Conservation (phyloP, 2,888 invertebrate species). For the Lasius platythorax region DNA sequence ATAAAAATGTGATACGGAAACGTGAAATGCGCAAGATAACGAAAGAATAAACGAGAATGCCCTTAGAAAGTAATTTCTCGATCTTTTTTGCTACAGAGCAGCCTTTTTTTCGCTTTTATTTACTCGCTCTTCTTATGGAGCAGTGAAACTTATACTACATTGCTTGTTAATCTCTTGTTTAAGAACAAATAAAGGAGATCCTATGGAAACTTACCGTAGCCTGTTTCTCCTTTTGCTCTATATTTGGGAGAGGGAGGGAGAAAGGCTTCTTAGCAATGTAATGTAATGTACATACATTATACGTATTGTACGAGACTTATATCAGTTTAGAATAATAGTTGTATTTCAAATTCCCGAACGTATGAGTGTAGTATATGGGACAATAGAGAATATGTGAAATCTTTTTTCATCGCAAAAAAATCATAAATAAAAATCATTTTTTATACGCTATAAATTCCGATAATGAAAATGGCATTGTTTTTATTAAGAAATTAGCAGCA, state of each 20-base stretch:
- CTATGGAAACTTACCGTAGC: slow-evolving; percentile 25
- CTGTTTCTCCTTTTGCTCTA: slow-evolving; percentile 5
- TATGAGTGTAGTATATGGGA: too few species aligned
- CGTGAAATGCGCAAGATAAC: neutral
- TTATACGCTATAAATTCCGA: neutral
- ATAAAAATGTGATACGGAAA: neutral
- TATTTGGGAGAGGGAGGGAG: neutral
- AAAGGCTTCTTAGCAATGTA: neutral
- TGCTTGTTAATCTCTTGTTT: neutral
- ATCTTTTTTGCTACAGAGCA: neutral
- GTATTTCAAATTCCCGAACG: neutral
- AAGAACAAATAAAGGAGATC: neutral
- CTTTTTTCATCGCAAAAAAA: neutral
- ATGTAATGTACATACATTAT: neutral
- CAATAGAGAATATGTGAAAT: neutral
- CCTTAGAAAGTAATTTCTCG: neutral
- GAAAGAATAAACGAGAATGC: neutral
- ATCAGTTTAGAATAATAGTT: neutral
- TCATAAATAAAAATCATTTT: neutral
- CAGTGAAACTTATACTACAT: neutral
- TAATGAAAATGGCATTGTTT: neutral
- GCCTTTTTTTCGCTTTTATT: neutral
- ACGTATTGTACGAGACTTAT: neutral
- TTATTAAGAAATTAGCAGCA: neutral
- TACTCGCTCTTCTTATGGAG: neutral